Evolutionary conservation across 2,888 invertebrate genomes (phyloP).

Genomic region (Tenthredo scrophulariae): DNA sequence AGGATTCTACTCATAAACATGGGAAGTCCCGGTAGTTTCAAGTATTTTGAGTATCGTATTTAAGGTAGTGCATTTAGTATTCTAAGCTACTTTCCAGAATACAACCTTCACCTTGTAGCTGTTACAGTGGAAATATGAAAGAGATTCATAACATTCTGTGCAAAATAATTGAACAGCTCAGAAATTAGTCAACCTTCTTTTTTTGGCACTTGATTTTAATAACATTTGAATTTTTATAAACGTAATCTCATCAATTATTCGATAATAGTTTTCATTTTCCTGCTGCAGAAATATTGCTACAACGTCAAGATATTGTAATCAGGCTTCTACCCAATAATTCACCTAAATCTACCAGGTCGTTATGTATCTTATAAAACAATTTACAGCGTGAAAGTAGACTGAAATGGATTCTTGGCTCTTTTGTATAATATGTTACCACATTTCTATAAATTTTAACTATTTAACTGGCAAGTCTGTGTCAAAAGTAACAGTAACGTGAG

Average conservation of each 20-base stretch:
- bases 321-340: slow-evolving; percentile 15
- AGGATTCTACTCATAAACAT: slow-evolving; percentile 10
- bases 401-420: slow-evolving; percentile 52
- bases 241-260: neutral
- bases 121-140: slow-evolving; percentile 50
- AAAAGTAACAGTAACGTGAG: slow-evolving; percentile 31
- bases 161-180: slow-evolving; percentile 33
- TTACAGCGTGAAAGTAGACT: slow-evolving; percentile 18
- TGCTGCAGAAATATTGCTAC: slow-evolving; percentile 21
- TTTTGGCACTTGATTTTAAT: slow-evolving; percentile 48
- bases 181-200: slow-evolving; percentile 16
- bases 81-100: slow-evolving; percentile 18
- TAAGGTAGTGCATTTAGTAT: slow-evolving; percentile 29
- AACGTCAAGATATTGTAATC: slow-evolving; percentile 36
- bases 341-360: slow-evolving; percentile 35
- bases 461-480: slow-evolving; percentile 44
- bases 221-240: neutral
- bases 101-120: slow-evolving; percentile 39
- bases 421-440: slow-evolving; percentile 32
- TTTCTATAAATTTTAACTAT: slow-evolving; percentile 39
- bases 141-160: slow-evolving; percentile 43
- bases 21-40: slow-evolving; percentile 2
- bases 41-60: slow-evolving; percentile 22
- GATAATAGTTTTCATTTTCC: slow-evolving; percentile 41
- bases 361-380: slow-evolving; percentile 32